phyloP scores from a whole-genome alignment of 2,113 vertebrate species.

The Scomber scombrus region DNA sequence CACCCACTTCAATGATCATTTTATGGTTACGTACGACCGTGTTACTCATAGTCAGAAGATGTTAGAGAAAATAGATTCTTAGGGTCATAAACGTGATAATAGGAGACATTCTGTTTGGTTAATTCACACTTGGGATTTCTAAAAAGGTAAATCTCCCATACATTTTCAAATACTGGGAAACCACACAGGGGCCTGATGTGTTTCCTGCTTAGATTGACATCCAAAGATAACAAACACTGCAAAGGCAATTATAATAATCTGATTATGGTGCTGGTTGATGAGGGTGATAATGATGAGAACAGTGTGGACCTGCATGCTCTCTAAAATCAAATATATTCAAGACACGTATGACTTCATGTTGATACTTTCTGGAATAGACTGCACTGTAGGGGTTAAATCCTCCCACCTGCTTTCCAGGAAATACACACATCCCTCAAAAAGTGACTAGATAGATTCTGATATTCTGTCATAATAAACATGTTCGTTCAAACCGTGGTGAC shows the following conservation, averaged over 20 bases:
- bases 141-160: conserved; percentile 18
- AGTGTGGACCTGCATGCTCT: conserved; percentile 17
- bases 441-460: neutral
- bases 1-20: too few relatives aligned
- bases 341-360: conserved; percentile 15
- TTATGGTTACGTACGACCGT: too few relatives aligned
- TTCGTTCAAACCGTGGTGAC: neutral
- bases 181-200: conserved; percentile 33
- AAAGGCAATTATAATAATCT: conserved; percentile 70
- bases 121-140: conserved; percentile 25
- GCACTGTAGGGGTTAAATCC: neutral
- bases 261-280: conserved; percentile 58
- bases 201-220: conserved; percentile 59
- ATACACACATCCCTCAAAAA: conserved; percentile 12
- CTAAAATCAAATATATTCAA: conserved; percentile 40
- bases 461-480: conserved; percentile 15
- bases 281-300: conserved; percentile 56
- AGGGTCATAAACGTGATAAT: too few relatives aligned
- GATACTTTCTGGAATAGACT: neutral
- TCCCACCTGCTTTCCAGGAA: conserved; percentile 21
- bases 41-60: too few relatives aligned
- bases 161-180: neutral
- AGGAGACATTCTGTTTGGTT: conserved; percentile 28
- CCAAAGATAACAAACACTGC: conserved; percentile 63
- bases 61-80: too few relatives aligned